Base-by-base conservation (phyloP, 2,888 invertebrate genomes). In the Alentia gelatinosa region DNA sequence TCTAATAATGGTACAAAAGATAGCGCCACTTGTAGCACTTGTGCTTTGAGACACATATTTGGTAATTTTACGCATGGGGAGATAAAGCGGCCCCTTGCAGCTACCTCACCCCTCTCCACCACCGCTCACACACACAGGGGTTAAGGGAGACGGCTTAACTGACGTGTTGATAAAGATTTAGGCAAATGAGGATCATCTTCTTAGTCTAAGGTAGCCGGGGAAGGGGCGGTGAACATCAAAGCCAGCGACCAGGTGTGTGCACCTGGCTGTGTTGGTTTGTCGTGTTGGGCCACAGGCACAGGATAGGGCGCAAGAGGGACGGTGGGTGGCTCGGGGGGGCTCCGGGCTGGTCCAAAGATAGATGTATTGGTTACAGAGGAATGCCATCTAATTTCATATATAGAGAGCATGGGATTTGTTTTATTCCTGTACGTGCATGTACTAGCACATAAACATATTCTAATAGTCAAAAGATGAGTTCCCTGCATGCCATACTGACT, bases 171-270 rank as follows among this genome's bases (percentile, higher is more conserved):
- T 86, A 50, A 47, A 47, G 86, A 86, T 86, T 86, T 86, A 86
- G 42, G 50, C 86, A 86, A 86, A 86, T 50, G 42, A 86, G 86
- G 86, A 86, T 86, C 86, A 86, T 86, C 86, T 86, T 47, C 47
- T 86, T 86, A 86, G 50, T 50, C 47, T 47, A 86, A 86, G 86
- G 47, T 86, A 50, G 50, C 47, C 86, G 4, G 47, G 35, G n/a
- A 42, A 35, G 50, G 30, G 86, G 86, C 86, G 86, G 86, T 33
- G 26, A 47, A 86, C 86, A 26, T 86, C 86, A 86, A 86, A 86
- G 86, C 26, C 26, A 30, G 83, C 19, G 84, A 19, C 42, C 12
- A 30, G 42, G 42, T 42, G 47, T 26, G 47, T 47, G 33, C 86
- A 86, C 86, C 86, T 86, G 86, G 86, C 47, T 26, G 86, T 79